A percentile compares a stretch with the other conserved stretches of the same genome.
Evolutionary conservation across 2,888 invertebrate genomes (phyloP).

Genomic region (Xanthorhoe spadicearia): DNA sequence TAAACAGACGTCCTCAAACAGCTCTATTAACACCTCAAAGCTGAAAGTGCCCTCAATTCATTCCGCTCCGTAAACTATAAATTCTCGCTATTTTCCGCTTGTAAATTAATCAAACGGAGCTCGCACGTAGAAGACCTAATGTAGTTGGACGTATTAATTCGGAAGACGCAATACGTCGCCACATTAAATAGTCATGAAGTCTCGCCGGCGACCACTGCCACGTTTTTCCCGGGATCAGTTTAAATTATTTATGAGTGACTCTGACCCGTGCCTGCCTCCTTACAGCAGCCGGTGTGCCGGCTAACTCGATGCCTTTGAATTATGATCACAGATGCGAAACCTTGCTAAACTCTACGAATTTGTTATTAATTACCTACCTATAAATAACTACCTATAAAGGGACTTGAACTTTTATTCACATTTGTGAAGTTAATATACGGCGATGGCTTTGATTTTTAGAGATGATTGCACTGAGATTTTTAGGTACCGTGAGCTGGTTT

Average conservation of each 20-base stretch:
- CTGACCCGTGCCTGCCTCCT: constrained; percentile 63
- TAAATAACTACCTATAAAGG: not conserved
- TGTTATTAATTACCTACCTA: too few relatives aligned
- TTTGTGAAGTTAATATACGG: not conserved
- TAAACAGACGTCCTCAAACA: constrained; percentile 2
- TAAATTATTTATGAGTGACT: constrained; percentile 83
- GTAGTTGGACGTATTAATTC: constrained; percentile 60
- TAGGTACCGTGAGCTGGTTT: too few relatives aligned
- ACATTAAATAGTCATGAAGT: constrained; percentile 74
- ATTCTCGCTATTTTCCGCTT: constrained; percentile 28
- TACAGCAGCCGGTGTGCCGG: constrained; percentile 18
- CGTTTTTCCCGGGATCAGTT: constrained; percentile 79
- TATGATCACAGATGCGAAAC: constrained; percentile 5
- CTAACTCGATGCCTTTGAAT: constrained; percentile 26
- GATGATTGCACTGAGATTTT: too few relatives aligned
- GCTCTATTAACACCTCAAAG: constrained; percentile 13
- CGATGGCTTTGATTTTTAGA: not conserved
- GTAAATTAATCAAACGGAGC: constrained; percentile 35
- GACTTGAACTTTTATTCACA: not conserved
- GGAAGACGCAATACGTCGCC: constrained; percentile 63
- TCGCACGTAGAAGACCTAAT: constrained; percentile 41
- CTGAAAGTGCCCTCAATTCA: constrained; percentile 10
- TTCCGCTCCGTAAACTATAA: constrained; percentile 19
- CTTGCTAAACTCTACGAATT: not conserved
- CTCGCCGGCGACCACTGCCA: constrained; percentile 70